These are phyloP conservation scores for Bombus soroeensis DNA, from an alignment of 1,140 invertebrate genomes.

Conservation along the genomic window DNA sequence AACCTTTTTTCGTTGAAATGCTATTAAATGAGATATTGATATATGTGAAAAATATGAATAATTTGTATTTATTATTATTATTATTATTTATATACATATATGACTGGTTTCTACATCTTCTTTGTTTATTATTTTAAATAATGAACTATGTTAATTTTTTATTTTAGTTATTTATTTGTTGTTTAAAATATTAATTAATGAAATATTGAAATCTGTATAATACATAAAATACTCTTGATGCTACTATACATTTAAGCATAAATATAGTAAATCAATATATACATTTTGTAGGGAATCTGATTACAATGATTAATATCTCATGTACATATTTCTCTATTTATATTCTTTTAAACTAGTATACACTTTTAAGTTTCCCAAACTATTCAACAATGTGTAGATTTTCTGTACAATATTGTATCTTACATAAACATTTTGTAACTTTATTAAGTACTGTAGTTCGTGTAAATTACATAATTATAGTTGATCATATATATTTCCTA, in stretches of 20 bases:
- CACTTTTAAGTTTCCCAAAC: constrained; percentile 4
- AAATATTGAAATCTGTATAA: not conserved
- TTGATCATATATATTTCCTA: not conserved
- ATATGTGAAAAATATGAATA: constrained; percentile 25
- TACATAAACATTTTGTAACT: constrained; percentile 34
- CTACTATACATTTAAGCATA: constrained; percentile 3
- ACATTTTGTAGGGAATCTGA: constrained; percentile 41
- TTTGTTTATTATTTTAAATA: not conserved
- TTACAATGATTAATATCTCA: constrained; percentile 17
- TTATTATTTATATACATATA: not conserved
- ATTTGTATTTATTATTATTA: not conserved
- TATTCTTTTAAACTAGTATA: constrained; percentile 29
- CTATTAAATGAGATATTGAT: constrained; percentile 19
- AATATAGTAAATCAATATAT: constrained; percentile 21
- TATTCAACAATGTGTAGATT: constrained; percentile 11
- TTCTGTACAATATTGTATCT: constrained; percentile 31
- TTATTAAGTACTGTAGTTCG: constrained; percentile 10
- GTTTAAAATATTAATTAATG: not conserved
- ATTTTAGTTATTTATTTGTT: not conserved
- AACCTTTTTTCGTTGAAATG: not conserved
- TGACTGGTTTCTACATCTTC: not conserved
- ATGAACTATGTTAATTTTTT: not conserved
- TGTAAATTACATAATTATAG: not conserved
- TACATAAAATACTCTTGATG: not conserved
- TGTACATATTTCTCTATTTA: constrained; percentile 32